Percentiles rank a stretch among this genome's conserved stretches.
Evolutionary conservation across 1,140 invertebrate genomes (phyloP).

Genomic region (Scaptomyza montana): DNA sequence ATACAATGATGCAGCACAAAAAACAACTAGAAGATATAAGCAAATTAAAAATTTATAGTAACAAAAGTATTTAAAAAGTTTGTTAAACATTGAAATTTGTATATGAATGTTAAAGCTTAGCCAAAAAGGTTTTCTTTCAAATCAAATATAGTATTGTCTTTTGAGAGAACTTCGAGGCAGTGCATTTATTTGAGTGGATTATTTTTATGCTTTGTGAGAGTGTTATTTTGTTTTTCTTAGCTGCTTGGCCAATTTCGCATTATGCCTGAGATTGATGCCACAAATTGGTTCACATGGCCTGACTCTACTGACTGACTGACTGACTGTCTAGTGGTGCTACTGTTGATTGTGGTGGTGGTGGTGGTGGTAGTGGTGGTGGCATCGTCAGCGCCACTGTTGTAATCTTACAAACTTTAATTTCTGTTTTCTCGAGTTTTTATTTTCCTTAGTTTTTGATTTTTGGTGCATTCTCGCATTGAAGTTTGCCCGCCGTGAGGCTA

Average conservation of each 20-base stretch:
- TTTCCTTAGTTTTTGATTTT: constrained; percentile 67
- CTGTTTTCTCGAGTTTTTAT: constrained; percentile 67
- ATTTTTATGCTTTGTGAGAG: constrained; percentile 7
- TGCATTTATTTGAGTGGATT: too few relatives aligned
- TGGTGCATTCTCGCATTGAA: constrained; percentile 75
- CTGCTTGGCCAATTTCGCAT: constrained; percentile 71
- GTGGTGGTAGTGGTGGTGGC: constrained; percentile 9
- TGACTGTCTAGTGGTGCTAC: not conserved
- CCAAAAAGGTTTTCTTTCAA: too few relatives aligned
- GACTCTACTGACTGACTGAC: constrained; percentile 26
- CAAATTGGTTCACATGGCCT: constrained; percentile 83
- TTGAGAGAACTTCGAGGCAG: not conserved
- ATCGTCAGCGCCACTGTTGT: constrained; percentile 60
- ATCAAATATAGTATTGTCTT: too few relatives aligned
- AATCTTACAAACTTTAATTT: constrained; percentile 80
- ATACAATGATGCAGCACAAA: too few relatives aligned
- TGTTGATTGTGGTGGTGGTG: not conserved
- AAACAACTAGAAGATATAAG: too few relatives aligned
- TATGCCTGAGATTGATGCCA: constrained; percentile 83
- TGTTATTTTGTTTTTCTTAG: not conserved
- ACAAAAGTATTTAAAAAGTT: too few relatives aligned
- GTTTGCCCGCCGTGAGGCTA: constrained; percentile 58
- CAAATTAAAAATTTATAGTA: too few relatives aligned
- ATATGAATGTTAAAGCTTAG: too few relatives aligned
- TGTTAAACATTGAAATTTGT: too few relatives aligned